Conservation (phyloP, 2,113 vertebrate species). For the Psophia crepitans region DNA sequence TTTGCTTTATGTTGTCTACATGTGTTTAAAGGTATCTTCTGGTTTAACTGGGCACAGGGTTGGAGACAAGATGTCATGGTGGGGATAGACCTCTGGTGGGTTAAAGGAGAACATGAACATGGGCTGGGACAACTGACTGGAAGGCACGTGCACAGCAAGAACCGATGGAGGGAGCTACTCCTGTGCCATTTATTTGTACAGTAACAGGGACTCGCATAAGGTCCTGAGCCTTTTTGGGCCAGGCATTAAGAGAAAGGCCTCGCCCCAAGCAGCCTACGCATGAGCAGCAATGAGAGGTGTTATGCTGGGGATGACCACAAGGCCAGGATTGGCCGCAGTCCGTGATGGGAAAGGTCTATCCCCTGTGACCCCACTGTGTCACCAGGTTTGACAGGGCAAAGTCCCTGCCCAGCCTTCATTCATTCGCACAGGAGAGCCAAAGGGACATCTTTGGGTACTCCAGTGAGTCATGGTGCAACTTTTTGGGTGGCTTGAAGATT, state of each 20-base stretch:
- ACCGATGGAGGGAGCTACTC: neutral
- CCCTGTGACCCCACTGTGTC: rapidly evolving
- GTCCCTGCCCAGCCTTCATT: neutral
- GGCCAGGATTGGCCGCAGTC: neutral
- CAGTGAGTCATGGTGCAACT: neutral
- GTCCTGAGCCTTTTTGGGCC: neutral
- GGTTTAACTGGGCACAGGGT: rapidly evolving
- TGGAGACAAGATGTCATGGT: neutral
- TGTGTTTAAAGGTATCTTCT: rapidly evolving
- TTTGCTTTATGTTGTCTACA: neutral
- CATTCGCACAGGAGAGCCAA: neutral
- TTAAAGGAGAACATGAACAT: neutral
- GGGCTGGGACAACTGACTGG: rapidly evolving
- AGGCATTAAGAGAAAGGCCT: neutral
- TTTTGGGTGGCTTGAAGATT: neutral
- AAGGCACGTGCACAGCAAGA: neutral
- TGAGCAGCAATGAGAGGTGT: rapidly evolving
- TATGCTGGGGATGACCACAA: neutral
- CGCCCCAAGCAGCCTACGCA: neutral
- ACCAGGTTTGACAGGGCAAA: neutral
- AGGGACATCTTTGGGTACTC: neutral
- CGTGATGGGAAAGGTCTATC: neutral
- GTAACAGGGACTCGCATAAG: too few relatives aligned
- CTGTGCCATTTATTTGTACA: too few relatives aligned
- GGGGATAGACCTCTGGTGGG: neutral